Base-by-base conservation (phyloP, 2,113 vertebrate genomes). In the Syngnathus floridae region DNA sequence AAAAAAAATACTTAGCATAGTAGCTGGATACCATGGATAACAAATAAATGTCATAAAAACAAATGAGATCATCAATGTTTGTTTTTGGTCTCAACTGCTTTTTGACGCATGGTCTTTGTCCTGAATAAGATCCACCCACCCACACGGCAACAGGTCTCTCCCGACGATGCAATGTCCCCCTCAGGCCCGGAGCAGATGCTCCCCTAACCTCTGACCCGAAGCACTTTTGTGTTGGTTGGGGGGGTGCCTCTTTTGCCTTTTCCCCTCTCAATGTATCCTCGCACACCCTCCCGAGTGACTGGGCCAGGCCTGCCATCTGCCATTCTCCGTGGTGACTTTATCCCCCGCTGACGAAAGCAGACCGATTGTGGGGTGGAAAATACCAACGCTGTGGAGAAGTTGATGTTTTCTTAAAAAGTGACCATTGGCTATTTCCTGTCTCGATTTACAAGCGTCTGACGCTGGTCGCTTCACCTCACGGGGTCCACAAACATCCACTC, bases 151-250 rank as follows among this genome's bases (percentile, higher is more conserved):
- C 90, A 91, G 89, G 89, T 92, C 87, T 82, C 77, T 83, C 80
- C 75, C 79, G 67, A 74, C 81, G 31, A 72, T 75, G 87, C 65
- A 84, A 88, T 88, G 86, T 87, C 43, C 43, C 43, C 88, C 82
- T 84, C 74, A 82, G 84, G 82, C 85, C 78, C n/a, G 12, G 80
- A 91, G 87, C 90, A 91, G 90, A 91, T 91, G 90, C 90, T 89
- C 82, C 71, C 67, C 72, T 62, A 80, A 91, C 84, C 90, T 83
- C 67, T 88, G 85, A 90, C 84, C 87, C 76, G 36, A 65, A 86
- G 82, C 87, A 89, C 90, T 90, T 90, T 90, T 91, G 90, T 90
- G 87, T 86, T 79, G 9, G 40, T 41, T 9, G 40, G 8, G 40
- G 85, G 82, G 78, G 65, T 67, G 73, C 75, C 88, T 79, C 78